A percentile compares a stretch with the other conserved stretches of the same genome.
These are phyloP conservation scores for Tyto alba DNA, from an alignment of 2,113 vertebrate genomes.

Conservation along the genomic window DNA sequence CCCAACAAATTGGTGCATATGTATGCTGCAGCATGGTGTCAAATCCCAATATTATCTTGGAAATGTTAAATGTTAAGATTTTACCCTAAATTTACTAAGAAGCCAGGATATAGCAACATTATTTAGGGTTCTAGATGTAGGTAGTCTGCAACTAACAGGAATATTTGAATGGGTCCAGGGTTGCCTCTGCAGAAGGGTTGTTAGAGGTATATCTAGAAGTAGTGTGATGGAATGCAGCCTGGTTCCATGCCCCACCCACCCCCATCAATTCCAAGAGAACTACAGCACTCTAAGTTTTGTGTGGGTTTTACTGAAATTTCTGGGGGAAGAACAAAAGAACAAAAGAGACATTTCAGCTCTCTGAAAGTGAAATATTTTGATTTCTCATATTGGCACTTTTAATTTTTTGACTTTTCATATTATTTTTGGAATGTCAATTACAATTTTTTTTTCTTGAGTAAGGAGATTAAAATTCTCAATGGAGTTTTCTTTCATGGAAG, in stretches of 20 bases:
- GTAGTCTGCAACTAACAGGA: neutral
- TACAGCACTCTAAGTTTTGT: neutral
- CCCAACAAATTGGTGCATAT: neutral
- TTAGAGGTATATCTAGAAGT: neutral
- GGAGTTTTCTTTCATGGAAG: neutral
- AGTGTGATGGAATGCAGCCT: neutral
- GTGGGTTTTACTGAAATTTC: neutral
- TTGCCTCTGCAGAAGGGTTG: neutral
- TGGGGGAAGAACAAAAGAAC: neutral
- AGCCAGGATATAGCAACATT: neutral
- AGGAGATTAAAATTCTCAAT: neutral
- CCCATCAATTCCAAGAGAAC: neutral
- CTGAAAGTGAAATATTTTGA: neutral
- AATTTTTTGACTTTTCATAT: neutral
- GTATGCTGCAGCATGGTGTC: rapidly evolving
- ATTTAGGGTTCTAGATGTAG: neutral
- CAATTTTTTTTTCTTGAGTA: neutral
- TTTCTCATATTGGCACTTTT: neutral
- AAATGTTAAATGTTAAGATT: neutral
- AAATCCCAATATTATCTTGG: neutral
- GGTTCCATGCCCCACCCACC: rapidly evolving
- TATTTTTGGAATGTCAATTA: neutral
- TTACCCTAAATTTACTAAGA: neutral
- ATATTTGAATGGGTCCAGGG: neutral
- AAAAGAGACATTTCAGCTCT: neutral